A percentile compares a stretch with the other conserved stretches of the same genome.
Evolutionary conservation across 2,888 invertebrate genomes (phyloP).

Genomic region (Daptonema setosum): DNA sequence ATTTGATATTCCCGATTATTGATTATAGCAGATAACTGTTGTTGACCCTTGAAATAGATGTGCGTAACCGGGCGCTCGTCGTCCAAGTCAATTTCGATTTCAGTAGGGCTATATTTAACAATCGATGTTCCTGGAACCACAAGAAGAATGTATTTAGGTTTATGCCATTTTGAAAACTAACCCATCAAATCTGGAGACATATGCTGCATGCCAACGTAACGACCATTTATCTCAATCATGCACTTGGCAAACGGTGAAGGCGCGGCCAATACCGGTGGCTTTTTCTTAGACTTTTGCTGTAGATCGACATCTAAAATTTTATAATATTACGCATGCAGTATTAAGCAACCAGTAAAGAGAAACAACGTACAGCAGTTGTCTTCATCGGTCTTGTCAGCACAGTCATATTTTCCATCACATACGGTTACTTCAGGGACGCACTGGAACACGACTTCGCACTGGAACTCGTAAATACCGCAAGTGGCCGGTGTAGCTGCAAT

Average conservation of each 20-base stretch:
- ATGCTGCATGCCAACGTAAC: too few species aligned
- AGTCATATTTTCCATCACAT: constrained; percentile 7
- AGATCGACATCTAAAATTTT: neutral
- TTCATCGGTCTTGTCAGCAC: constrained; percentile 8
- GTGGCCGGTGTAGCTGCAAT: neutral
- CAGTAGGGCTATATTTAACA: too few species aligned
- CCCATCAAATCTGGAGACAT: too few species aligned
- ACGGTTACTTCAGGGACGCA: constrained; percentile 2
- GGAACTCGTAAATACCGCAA: constrained; percentile 1
- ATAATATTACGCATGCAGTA: neutral
- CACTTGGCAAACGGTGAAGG: too few species aligned
- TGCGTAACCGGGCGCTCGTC: neutral
- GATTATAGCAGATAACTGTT: too few species aligned
- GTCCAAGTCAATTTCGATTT: neutral
- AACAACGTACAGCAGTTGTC: neutral
- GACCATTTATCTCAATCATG: too few species aligned
- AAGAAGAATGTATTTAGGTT: too few species aligned
- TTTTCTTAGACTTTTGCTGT: neutral
- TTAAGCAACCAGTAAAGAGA: neutral
- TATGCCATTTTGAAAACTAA: too few species aligned
- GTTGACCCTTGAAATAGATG: neutral
- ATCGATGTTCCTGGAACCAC: too few species aligned
- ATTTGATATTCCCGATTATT: too few species aligned
- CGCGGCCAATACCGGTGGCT: too few species aligned
- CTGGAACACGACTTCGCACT: neutral